Base-by-base conservation (phyloP, 2,888 invertebrate genomes). In the Pterobdella sp. region DNA sequence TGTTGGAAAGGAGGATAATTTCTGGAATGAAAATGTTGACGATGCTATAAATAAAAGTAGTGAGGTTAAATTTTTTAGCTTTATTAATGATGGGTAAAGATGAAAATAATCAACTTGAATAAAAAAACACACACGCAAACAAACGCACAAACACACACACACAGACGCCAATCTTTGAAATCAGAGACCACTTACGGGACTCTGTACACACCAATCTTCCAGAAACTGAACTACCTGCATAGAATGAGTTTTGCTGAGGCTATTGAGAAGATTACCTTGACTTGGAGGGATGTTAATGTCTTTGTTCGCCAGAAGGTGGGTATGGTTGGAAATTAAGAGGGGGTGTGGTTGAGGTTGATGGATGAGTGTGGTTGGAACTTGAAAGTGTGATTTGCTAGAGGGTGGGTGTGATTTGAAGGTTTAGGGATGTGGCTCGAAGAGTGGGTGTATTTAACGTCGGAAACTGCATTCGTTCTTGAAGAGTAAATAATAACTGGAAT, bases 261-360 rank as follows among this genome's bases (percentile, higher is more conserved):
- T 31, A 52, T 74, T 18, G 74, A 74, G 68, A 68, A 66, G 49
- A 74, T 74, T 26, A 74, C 74, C 3, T 34, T 74, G 31, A 74
- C 74, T 14, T 74, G 74, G 74, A 69, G 73, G 14, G 37, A 74
- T n/a, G 64, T 74, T 64, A 74, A 68, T 37, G 74, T 74, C 29
- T 70, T 34, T 56, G 69, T 49, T 66, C 68, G 65, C 42, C 18
- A 35, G n/a, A 63, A 56, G 71, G 71, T 71, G n/a, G 2, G 4
- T 32, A 65, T 26, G 18, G 18, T 56, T 26, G 18, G 4, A 56
- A 26, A 56, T 18, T 56, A 26, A 26, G 60, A 56, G n/a, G n/a
- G n/a, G n/a, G n/a, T n/a, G n/a, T n/a, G n/a, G n/a, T n/a, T n/a
- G n/a, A n/a, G n/a, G n/a, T n/a, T n/a, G n/a, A n/a, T n/a, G n/a